A percentile compares a stretch with the other conserved stretches of the same genome.
phyloP scores from a whole-genome alignment of 2,888 invertebrate species.

The Microctonus hyperodae region DNA sequence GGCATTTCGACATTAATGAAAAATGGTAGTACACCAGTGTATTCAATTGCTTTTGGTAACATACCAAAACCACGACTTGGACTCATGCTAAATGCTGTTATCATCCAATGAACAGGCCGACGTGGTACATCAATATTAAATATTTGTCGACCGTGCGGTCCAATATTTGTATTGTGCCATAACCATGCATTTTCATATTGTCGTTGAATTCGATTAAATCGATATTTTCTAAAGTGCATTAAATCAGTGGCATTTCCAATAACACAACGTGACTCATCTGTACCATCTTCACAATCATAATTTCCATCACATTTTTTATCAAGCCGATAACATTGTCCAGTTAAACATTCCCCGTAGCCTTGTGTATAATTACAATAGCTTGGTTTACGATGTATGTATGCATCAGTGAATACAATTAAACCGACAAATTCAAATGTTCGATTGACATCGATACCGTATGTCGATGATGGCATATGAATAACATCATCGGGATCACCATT shows the following conservation, averaged over 20 bases:
- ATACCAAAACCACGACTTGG: constrained; percentile 87
- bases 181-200: constrained; percentile 96
- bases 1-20: constrained; percentile 96
- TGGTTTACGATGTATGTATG: constrained; percentile 74
- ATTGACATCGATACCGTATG: constrained; percentile 93
- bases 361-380: constrained; percentile 75
- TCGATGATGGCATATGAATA: constrained; percentile 87
- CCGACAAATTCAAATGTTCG: constrained; percentile 92
- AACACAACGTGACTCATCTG: constrained; percentile 83
- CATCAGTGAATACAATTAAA: constrained; percentile 89
- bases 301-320: constrained; percentile 80
- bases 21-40: constrained; percentile 90
- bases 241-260: constrained; percentile 74
- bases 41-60: constrained; percentile 81
- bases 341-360: constrained; percentile 82
- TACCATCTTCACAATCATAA: constrained; percentile 83
- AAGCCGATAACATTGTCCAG: constrained; percentile 79
- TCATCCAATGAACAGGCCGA: constrained; percentile 89
- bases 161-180: constrained; percentile 94
- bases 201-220: constrained; percentile 87
- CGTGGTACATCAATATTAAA: constrained; percentile 87
- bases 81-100: constrained; percentile 91
- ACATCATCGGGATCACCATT: constrained; percentile 85
- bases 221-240: constrained; percentile 77
- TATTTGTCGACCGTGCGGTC: constrained; percentile 87